Percentiles rank a stretch among this genome's conserved stretches.
These are phyloP conservation scores for Ptychodera flava DNA, from an alignment of 35 echinoderm and acorn worm species.

Conservation along the genomic window DNA sequence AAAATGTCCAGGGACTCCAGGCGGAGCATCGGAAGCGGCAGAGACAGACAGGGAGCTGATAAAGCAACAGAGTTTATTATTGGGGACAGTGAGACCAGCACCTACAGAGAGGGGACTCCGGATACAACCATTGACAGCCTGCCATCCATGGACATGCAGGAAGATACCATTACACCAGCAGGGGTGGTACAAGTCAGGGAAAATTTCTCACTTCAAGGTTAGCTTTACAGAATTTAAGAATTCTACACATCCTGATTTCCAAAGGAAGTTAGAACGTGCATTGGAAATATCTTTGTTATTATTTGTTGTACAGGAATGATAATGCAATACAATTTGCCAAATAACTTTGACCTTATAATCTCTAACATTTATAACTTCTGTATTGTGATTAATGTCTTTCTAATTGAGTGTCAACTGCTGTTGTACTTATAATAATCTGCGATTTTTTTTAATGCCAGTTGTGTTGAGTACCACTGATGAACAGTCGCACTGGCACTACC, in stretches of 20 bases:
- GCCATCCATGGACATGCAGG: background rate
- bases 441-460: too few species aligned
- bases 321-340: too few species aligned
- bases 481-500: constrained; percentile 43
- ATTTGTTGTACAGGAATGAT: too few species aligned
- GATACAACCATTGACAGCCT: constrained; percentile 9
- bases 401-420: too few species aligned
- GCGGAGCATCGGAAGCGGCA: background rate
- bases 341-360: too few species aligned
- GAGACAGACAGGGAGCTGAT: background rate
- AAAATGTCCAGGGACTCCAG: background rate
- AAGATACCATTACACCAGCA: background rate
- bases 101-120: background rate
- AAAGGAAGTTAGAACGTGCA: too few species aligned
- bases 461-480: constrained; percentile 71
- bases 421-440: too few species aligned
- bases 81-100: background rate
- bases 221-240: too few species aligned
- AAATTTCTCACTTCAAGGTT: constrained; percentile 61
- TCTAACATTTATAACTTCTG: too few species aligned
- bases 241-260: too few species aligned
- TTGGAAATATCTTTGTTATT: too few species aligned
- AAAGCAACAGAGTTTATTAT: background rate
- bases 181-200: constrained; percentile 46
- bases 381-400: too few species aligned